Percentiles rank a stretch among this genome's conserved stretches.
Conservation (phyloP, 1,140 invertebrate genomes). For the Caerostris extrusa region DNA sequence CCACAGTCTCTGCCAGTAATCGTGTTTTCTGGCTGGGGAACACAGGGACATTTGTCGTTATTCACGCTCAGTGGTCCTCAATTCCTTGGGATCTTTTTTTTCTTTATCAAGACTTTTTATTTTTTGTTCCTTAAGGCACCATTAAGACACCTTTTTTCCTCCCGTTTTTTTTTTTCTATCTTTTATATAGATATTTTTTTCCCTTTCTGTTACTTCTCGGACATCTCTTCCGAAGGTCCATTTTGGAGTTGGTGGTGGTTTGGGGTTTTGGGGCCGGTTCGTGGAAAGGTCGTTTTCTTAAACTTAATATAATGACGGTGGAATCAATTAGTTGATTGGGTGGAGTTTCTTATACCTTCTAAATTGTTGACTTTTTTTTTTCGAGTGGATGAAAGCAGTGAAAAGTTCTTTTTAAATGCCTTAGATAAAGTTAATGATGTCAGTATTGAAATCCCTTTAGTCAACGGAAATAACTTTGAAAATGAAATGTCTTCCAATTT, state of each 20-base stretch:
- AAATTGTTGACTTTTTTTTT: neutral
- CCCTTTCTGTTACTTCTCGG: neutral
- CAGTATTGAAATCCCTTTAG: no score
- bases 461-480: no score
- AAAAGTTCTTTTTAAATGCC: no score
- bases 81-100: neutral
- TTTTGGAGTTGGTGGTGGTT: neutral
- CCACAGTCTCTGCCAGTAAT: conserved; percentile 24
- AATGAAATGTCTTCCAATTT: no score
- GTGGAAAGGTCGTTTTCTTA: neutral
- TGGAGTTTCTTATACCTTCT: neutral
- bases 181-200: neutral
- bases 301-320: neutral
- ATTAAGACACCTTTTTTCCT: neutral
- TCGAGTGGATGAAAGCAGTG: neutral
- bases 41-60: conserved; percentile 55
- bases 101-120: neutral
- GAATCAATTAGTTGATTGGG: conserved; percentile 21
- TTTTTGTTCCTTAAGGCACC: neutral
- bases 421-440: no score
- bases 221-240: neutral
- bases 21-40: conserved; percentile 41
- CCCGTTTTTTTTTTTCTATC: neutral
- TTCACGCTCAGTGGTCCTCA: conserved; percentile 12
- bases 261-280: neutral